phyloP scores from a whole-genome alignment of 2,888 invertebrate species.

The Xestia c-nigrum region DNA sequence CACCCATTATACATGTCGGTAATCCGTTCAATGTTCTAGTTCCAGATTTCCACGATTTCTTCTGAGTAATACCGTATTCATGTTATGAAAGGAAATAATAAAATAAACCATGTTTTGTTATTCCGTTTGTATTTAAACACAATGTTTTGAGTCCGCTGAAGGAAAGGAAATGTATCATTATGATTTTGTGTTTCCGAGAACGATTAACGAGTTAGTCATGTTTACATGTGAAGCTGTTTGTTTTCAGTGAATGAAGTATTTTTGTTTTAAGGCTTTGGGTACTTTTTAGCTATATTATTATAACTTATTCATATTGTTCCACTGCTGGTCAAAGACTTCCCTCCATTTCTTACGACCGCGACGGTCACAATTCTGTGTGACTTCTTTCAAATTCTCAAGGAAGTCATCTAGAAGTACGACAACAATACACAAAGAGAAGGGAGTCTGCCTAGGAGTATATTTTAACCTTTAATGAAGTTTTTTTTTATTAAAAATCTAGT shows the following conservation, averaged over 20 bases:
- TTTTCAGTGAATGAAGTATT: conserved; percentile 35
- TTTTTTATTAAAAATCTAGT: background rate
- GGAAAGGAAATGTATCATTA: conserved; percentile 50
- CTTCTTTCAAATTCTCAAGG: too few species aligned
- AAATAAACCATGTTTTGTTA: conserved; percentile 6
- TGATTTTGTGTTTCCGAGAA: conserved; percentile 27
- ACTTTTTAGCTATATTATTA: background rate
- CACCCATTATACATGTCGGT: conserved; percentile 27
- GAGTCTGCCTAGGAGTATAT: background rate
- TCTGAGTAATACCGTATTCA: conserved; percentile 1
- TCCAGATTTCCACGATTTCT: conserved; percentile 3
- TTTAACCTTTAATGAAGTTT: background rate
- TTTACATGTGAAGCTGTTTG: background rate
- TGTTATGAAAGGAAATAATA: conserved; percentile 17
- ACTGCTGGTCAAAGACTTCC: too few species aligned
- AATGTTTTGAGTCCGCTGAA: conserved; percentile 22
- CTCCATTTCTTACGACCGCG: too few species aligned
- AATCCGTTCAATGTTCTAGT: conserved; percentile 19
- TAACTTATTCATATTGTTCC: too few species aligned
- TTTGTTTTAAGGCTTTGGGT: background rate
- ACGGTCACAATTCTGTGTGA: too few species aligned
- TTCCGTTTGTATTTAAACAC: conserved; percentile 22
- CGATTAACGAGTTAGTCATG: conserved; percentile 32
- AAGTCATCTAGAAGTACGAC: too few species aligned
- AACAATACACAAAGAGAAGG: too few species aligned